Conservation (phyloP, 2,888 invertebrate species). For the Sinopyrophorus schimmeli region DNA sequence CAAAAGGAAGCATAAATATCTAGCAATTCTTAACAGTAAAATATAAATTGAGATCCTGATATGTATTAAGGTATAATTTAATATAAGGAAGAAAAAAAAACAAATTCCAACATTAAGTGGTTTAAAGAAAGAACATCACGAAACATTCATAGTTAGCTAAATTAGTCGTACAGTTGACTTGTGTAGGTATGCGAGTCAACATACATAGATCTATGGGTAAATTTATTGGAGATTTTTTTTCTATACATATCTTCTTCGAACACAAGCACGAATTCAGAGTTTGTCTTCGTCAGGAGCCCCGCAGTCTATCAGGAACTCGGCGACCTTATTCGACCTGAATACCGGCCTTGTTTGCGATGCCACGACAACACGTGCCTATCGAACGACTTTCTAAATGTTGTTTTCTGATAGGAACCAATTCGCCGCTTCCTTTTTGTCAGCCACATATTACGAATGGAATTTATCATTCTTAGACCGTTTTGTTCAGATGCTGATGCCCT, state of each 20-base stretch:
- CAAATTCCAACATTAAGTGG: too few relatives aligned
- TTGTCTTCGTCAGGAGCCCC: constrained; percentile 49
- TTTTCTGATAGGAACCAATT: constrained; percentile 20
- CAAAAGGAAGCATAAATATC: too few relatives aligned
- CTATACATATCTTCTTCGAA: constrained; percentile 36
- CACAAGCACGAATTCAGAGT: constrained; percentile 30
- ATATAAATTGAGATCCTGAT: too few relatives aligned
- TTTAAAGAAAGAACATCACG: too few relatives aligned
- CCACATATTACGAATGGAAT: constrained; percentile 14
- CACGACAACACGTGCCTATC: constrained; percentile 44
- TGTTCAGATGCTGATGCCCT: constrained; percentile 20
- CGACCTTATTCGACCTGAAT: constrained; percentile 48
- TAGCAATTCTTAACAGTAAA: too few relatives aligned
- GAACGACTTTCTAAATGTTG: constrained; percentile 36
- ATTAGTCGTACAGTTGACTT: not conserved
- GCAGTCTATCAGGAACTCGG: constrained; percentile 50
- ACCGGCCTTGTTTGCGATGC: constrained; percentile 49
- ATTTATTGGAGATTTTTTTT: constrained; percentile 43
- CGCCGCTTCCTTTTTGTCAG: constrained; percentile 23
- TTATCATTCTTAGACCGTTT: constrained; percentile 20
- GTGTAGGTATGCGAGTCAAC: constrained; percentile 5
- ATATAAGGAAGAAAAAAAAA: too few relatives aligned
- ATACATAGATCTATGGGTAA: constrained; percentile 34
- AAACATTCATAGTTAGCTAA: too few relatives aligned
- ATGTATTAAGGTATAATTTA: too few relatives aligned